Percentiles rank a stretch among this genome's conserved stretches.
Evolutionary conservation across 2,797 vertebrate species (phyloP).

Genomic region (Hirundo rustica): DNA sequence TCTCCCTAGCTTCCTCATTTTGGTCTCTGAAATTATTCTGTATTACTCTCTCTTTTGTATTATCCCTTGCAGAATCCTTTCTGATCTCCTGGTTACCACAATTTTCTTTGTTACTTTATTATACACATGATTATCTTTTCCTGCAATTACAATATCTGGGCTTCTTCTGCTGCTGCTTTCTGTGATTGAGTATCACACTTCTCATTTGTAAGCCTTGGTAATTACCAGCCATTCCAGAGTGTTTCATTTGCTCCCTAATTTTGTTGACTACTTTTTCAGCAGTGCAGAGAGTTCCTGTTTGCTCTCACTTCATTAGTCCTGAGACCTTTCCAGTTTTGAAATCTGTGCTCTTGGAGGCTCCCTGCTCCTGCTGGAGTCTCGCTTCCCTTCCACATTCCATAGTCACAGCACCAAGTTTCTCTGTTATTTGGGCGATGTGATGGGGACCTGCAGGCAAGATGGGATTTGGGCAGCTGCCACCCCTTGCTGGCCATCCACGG

Average conservation of each 20-base stretch:
- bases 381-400: background rate
- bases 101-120: slow-evolving; percentile 42
- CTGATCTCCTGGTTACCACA: slow-evolving; percentile 20
- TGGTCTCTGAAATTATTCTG: slow-evolving; percentile 10
- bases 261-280: slow-evolving; percentile 24
- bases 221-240: background rate
- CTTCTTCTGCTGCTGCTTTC: background rate
- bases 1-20: slow-evolving; percentile 20
- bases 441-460: background rate
- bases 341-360: background rate
- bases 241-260: slow-evolving; percentile 29
- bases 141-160: slow-evolving; percentile 9
- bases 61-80: slow-evolving; percentile 16
- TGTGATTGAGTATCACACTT: background rate
- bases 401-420: too few species aligned
- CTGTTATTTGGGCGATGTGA: background rate
- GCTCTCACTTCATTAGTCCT: background rate
- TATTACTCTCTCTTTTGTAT: slow-evolving; percentile 21
- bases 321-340: background rate
- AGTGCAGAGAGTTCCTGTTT: background rate
- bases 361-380: background rate
- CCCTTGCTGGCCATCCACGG: background rate
- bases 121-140: slow-evolving; percentile 3
- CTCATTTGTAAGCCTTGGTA: background rate
- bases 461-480: background rate